A percentile compares a stretch with the other conserved stretches of the same genome.
Evolutionary conservation across 2,797 vertebrate genomes (phyloP).

Genomic region (Melanotaenia pygmaea): DNA sequence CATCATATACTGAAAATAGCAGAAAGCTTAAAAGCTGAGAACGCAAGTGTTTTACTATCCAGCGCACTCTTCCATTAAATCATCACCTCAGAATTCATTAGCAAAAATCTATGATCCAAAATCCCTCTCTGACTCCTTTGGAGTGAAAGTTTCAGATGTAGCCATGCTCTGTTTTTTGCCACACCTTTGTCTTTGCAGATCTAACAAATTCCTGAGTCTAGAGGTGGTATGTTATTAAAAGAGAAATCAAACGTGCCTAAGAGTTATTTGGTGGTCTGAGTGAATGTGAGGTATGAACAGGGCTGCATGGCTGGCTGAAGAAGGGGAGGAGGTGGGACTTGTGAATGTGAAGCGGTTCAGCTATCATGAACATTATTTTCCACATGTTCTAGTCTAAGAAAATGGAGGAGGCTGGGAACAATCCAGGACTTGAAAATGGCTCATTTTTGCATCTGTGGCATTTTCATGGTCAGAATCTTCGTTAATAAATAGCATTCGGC

Average conservation of each 20-base stretch:
- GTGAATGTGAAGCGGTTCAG: conserved; percentile 25
- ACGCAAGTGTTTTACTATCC: conserved; percentile 51
- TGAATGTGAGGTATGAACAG: conserved; percentile 55
- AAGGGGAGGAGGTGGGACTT: conserved; percentile 15
- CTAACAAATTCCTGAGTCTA: conserved; percentile 70
- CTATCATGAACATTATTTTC: conserved; percentile 42
- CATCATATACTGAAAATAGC: conserved; percentile 48
- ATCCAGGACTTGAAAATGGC: conserved; percentile 15
- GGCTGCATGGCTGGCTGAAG: conserved; percentile 6
- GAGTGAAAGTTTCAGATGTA: conserved; percentile 18
- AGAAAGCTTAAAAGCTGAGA: conserved; percentile 46
- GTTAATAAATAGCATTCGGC: conserved; percentile 5
- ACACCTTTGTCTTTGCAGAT: conserved; percentile 65
- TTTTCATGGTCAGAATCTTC: background rate
- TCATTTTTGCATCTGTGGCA: conserved; percentile 1
- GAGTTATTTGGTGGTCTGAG: conserved; percentile 58
- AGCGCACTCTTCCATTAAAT: conserved; percentile 59
- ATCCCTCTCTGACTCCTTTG: conserved; percentile 17
- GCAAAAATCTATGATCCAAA: conserved; percentile 41
- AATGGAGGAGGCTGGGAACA: conserved; percentile 17
- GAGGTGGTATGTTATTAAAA: conserved; percentile 73
- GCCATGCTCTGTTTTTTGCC: conserved; percentile 25
- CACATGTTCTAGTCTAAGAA: conserved; percentile 33
- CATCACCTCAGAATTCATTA: conserved; percentile 54
- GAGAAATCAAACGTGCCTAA: conserved; percentile 57